These are phyloP conservation scores for Mycetomoellerius zeteki DNA, from an alignment of 1,140 invertebrate species.

Conservation along the genomic window DNA sequence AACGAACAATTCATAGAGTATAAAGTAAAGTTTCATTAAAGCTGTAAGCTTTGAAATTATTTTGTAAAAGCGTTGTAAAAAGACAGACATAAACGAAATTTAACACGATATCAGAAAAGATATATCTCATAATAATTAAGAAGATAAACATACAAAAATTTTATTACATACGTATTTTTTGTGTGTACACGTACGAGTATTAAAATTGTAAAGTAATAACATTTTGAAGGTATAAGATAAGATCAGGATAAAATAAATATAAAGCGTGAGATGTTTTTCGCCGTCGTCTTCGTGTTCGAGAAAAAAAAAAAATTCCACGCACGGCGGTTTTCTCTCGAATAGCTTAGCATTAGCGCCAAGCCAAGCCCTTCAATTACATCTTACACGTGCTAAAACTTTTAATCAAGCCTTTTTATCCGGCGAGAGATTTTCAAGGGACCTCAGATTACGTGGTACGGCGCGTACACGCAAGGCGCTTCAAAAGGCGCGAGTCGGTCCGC, in stretches of 20 bases:
- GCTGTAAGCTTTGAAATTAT: neutral
- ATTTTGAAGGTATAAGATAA: neutral
- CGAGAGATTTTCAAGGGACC: constrained; percentile 48
- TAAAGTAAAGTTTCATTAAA: constrained; percentile 1
- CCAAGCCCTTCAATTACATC: constrained; percentile 53
- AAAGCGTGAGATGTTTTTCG: neutral
- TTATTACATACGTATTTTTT: neutral
- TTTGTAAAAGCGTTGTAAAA: neutral
- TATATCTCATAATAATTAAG: neutral
- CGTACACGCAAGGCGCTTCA: constrained; percentile 17
- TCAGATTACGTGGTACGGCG: constrained; percentile 36
- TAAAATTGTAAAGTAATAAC: neutral
- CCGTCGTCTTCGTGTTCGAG: too few relatives aligned
- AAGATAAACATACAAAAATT: neutral
- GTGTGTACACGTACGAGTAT: neutral
- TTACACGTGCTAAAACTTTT: constrained; percentile 62
- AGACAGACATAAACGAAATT: neutral
- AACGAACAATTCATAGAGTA: neutral
- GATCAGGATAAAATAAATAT: neutral
- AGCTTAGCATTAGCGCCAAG: constrained; percentile 53
- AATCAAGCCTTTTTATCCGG: constrained; percentile 58
- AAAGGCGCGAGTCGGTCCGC: constrained; percentile 28
- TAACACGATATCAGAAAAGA: neutral
- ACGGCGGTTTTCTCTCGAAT: constrained; percentile 40
- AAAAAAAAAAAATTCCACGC: neutral